Percentiles rank a stretch among this genome's conserved stretches.
Conservation (phyloP, 2,888 invertebrate genomes). For the Rosalia funebris region DNA sequence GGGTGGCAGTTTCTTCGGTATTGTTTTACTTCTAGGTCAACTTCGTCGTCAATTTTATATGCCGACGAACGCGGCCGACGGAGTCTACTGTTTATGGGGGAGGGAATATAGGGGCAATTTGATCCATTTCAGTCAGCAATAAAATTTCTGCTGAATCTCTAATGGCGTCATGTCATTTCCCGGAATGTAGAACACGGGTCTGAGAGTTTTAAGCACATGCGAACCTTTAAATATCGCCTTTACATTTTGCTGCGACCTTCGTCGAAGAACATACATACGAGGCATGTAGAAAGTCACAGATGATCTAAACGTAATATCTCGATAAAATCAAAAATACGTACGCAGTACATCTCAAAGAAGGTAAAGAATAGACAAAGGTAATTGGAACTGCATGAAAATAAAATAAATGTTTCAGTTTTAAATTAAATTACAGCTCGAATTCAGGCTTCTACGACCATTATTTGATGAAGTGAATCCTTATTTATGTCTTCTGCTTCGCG, state of each 20-base stretch:
- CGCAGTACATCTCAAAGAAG: no score
- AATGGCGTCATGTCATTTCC: constrained; percentile 44
- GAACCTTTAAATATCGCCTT: background rate
- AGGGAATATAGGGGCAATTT: constrained; percentile 35
- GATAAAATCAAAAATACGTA: no score
- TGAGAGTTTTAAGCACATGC: background rate
- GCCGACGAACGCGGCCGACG: constrained; percentile 25
- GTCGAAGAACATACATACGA: background rate
- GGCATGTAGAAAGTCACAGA: no score
- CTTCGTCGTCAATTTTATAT: constrained; percentile 32
- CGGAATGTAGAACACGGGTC: constrained; percentile 14
- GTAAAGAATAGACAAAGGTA: no score
- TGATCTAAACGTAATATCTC: no score
- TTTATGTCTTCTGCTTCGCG: no score
- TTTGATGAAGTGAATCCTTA: no score
- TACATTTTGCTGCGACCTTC: background rate
- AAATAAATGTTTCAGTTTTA: no score
- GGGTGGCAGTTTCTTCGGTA: constrained; percentile 16
- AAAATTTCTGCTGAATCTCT: constrained; percentile 51
- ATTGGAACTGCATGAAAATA: no score
- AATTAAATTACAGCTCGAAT: no score
- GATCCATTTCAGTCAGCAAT: constrained; percentile 44
- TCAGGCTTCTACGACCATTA: no score
- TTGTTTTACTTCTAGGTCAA: constrained; percentile 33
- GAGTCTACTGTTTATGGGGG: constrained; percentile 37